Percentiles rank a stretch among this genome's conserved stretches.
Conservation (phyloP, 2,888 invertebrate genomes). For the Xestia sexstrigata region DNA sequence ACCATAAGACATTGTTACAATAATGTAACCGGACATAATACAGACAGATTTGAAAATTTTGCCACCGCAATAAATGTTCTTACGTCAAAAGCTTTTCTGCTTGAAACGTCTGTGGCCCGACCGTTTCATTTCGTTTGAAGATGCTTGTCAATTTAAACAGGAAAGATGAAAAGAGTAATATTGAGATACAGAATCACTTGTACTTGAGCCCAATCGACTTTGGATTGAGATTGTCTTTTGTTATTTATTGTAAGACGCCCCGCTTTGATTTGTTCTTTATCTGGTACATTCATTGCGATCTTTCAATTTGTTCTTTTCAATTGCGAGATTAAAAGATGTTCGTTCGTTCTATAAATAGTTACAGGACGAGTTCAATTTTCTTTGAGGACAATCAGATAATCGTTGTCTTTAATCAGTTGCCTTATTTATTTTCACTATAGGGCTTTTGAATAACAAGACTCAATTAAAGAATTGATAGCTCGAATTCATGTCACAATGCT, state of each 20-base stretch:
- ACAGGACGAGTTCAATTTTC: constrained; percentile 19
- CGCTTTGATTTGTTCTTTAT: constrained; percentile 59
- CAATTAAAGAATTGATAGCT: constrained; percentile 15
- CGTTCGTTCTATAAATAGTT: constrained; percentile 38
- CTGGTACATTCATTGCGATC: constrained; percentile 45
- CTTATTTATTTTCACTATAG: background rate
- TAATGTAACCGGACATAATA: constrained; percentile 4
- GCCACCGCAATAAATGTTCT: constrained; percentile 11
- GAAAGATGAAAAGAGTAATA: constrained; percentile 51
- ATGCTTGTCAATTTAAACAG: constrained; percentile 53
- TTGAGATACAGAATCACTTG: constrained; percentile 61
- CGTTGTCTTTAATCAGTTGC: constrained; percentile 14
- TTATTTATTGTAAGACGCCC: constrained; percentile 54
- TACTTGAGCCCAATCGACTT: constrained; percentile 62
- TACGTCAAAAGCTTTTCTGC: constrained; percentile 34
- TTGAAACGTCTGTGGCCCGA: constrained; percentile 10
- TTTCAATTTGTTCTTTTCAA: constrained; percentile 56
- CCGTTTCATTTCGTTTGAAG: constrained; percentile 37
- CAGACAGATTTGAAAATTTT: constrained; percentile 27
- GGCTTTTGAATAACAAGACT: background rate
- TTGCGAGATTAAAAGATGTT: constrained; percentile 45
- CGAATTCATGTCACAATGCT: constrained; percentile 13
- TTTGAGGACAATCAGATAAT: constrained; percentile 24
- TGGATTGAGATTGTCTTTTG: constrained; percentile 63
- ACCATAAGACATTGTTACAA: background rate